Evolutionary conservation across 2,113 vertebrate species (phyloP).

Genomic region (Percopsis transmontana): DNA sequence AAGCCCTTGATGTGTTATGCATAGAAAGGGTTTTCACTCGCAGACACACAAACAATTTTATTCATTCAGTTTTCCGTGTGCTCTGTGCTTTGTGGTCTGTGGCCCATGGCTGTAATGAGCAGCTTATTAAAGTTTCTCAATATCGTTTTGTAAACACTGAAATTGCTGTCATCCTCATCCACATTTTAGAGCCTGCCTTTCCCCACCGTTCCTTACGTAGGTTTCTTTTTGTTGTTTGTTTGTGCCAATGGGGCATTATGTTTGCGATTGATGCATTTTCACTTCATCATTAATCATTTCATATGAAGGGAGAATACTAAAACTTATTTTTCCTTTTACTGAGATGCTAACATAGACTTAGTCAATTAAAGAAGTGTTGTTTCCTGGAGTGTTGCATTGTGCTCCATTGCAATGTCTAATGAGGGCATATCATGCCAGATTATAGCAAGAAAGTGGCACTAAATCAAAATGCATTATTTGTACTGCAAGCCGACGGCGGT

Average conservation of each 20-base stretch:
- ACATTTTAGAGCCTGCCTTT: neutral
- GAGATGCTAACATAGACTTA: too few species aligned
- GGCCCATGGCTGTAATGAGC: conserved; percentile 17
- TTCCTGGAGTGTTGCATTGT: neutral
- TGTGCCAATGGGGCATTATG: too few species aligned
- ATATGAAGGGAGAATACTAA: too few species aligned
- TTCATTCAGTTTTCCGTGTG: conserved; percentile 21
- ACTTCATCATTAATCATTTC: too few species aligned
- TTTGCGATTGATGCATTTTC: too few species aligned
- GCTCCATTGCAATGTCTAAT: neutral
- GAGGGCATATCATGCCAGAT: neutral
- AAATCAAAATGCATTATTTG: neutral
- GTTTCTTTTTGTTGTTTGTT: neutral
- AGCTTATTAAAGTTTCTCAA: neutral
- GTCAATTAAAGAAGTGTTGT: too few species aligned
- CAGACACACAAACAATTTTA: conserved; percentile 4
- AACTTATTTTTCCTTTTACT: too few species aligned
- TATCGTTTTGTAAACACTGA: neutral
- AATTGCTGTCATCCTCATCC: too few species aligned
- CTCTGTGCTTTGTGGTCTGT: conserved; percentile 14
- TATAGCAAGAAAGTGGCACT: neutral
- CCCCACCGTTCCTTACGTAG: neutral
- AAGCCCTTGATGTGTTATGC: neutral
- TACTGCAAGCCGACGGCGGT: conserved; percentile 3
- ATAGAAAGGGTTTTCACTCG: conserved; percentile 6